Base-by-base conservation (phyloP, 2,113 vertebrate genomes). In the Xiphophorus hellerii region DNA sequence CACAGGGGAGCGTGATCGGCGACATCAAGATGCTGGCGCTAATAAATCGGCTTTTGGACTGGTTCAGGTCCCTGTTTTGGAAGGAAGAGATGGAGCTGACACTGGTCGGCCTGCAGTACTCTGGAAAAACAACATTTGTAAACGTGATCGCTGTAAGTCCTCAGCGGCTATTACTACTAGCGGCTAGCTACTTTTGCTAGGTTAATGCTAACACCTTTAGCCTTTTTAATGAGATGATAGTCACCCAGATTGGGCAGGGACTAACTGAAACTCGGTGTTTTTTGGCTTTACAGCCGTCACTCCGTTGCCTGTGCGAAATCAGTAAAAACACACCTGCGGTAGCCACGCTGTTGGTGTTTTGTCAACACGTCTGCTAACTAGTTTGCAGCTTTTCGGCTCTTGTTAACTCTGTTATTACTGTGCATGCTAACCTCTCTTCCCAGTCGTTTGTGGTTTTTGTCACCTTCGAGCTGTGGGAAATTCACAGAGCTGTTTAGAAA, bases 81-180 rank as follows among this genome's bases (percentile, higher is more conserved):
- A 97, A 96, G 88, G 96, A 97, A 87, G 96, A 97, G 93, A 97
- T 97, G 96, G 96, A 97, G 94, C 92, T 97, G 81, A 97, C 96
- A 14, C 92, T 97, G 82, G 96, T 96, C 77, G 96, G 96, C 78
- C 95, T 97, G 84, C 96, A 97, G 87, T 96, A 96, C 87, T 97
- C 96, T 33, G 96, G 96, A 62, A 97, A 97, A 95, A 97, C 96
- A 64, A 96, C 96, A 85, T 96, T 97, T 90, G 96, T 97, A 80
- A 97, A 96, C 92, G 96, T 97, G 84, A 96, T 96, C 85, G 95
- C 95, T 87, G 95, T 96, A 92, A 95, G 93, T 95, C 90, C 77
- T 73, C 75, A 78, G 82, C 84, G 71, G 84, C 84, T 80, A 74
- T 20, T 48, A 48, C 14, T 48, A 48, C 65, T 89, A 28, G 28